phyloP scores from a whole-genome alignment of 2,797 vertebrate genomes.

The Sciurus vulgaris region DNA sequence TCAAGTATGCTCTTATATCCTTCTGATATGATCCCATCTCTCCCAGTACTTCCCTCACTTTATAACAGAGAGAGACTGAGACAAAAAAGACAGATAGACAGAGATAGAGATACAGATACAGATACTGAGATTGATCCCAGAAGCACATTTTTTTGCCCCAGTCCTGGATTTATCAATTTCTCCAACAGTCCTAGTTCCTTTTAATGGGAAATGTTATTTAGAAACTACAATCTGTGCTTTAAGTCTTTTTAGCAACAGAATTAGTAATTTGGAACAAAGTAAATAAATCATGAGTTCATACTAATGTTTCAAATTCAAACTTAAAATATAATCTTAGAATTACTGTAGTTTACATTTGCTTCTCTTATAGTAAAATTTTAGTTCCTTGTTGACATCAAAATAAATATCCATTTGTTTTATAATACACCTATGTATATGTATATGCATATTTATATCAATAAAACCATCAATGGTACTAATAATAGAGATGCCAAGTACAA shows the following conservation, averaged over 20 bases:
- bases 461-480: background rate
- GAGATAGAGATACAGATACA: too few species aligned
- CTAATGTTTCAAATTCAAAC: background rate
- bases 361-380: slow-evolving; percentile 4
- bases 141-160: background rate
- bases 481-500: background rate
- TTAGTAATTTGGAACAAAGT: background rate
- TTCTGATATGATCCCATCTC: background rate
- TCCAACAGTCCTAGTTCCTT: background rate
- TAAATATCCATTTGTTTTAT: background rate
- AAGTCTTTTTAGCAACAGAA: background rate
- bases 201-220: background rate
- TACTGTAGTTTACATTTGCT: background rate
- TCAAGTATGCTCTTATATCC: background rate
- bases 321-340: background rate
- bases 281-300: background rate
- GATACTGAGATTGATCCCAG: background rate
- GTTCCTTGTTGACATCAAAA: background rate
- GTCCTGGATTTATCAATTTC: background rate
- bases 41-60: background rate
- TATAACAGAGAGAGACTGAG: background rate
- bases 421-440: background rate
- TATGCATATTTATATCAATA: background rate
- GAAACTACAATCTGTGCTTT: background rate
- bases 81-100: background rate